Evolutionary conservation across 2,888 invertebrate genomes (phyloP).

Genomic region (Trichogramma evanescens): DNA sequence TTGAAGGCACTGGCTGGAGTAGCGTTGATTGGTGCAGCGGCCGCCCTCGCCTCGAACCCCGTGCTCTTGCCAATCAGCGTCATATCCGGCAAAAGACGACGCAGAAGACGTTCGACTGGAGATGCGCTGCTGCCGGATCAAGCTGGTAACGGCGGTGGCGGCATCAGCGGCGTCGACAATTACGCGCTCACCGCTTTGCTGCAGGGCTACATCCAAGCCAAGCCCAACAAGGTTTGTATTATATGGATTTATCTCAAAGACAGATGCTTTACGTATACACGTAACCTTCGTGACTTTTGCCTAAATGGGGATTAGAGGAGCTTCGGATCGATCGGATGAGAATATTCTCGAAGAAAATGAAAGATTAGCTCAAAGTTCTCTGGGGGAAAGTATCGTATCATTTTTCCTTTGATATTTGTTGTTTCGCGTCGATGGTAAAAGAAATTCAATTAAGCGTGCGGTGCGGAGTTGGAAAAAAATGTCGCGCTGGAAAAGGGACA

Average conservation of each 20-base stretch:
- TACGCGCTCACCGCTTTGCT: slow-evolving; percentile 24
- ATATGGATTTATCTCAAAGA: neutral
- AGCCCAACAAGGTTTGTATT: slow-evolving; percentile 14
- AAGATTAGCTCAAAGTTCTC: too few relatives aligned
- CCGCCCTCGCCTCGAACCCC: slow-evolving; percentile 70
- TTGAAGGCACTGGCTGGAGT: slow-evolving; percentile 69
- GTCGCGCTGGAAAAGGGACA: too few relatives aligned
- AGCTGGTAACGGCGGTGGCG: slow-evolving; percentile 23
- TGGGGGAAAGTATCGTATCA: too few relatives aligned
- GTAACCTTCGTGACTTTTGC: too few relatives aligned
- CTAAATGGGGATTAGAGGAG: too few relatives aligned
- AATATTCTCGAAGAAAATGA: too few relatives aligned
- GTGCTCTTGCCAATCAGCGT: slow-evolving; percentile 72
- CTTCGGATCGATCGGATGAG: too few relatives aligned
- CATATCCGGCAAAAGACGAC: slow-evolving; percentile 53
- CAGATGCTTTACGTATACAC: too few relatives aligned
- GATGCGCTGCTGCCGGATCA: slow-evolving; percentile 19
- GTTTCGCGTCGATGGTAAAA: neutral
- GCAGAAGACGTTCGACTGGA: slow-evolving; percentile 47
- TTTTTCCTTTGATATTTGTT: neutral
- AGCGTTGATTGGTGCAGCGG: slow-evolving; percentile 72
- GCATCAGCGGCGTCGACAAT: slow-evolving; percentile 22
- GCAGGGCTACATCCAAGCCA: slow-evolving; percentile 16
- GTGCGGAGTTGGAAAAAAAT: too few relatives aligned
- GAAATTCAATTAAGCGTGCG: too few relatives aligned